These are phyloP conservation scores for Actias luna DNA, from an alignment of 2,888 invertebrate genomes.

Conservation along the genomic window DNA sequence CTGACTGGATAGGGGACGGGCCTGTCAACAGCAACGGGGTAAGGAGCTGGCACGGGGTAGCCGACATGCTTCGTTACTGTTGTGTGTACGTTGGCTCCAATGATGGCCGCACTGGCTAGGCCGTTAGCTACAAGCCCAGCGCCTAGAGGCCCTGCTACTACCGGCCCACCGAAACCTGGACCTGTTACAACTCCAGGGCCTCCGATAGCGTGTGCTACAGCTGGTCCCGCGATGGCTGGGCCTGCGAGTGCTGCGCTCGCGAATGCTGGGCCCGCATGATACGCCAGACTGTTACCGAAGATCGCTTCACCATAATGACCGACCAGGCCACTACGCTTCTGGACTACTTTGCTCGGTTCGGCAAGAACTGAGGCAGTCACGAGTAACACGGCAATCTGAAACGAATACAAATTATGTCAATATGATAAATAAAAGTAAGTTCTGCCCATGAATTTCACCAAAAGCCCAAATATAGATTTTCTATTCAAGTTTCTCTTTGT, in stretches of 20 bases:
- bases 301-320: conserved; percentile 57
- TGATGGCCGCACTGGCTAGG: conserved; percentile 41
- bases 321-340: conserved; percentile 69
- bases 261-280: conserved; percentile 10
- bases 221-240: conserved; percentile 21
- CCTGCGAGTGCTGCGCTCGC: conserved; percentile 11
- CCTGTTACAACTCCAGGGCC: conserved; percentile 15
- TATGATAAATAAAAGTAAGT: background rate
- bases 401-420: conserved; percentile 22
- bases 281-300: conserved; percentile 34
- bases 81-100: conserved; percentile 74
- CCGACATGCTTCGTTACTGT: conserved; percentile 77
- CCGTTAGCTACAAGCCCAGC: conserved; percentile 24
- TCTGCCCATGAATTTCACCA: too few relatives aligned
- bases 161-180: conserved; percentile 27
- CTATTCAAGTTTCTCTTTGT: too few relatives aligned
- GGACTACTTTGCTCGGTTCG: conserved; percentile 69
- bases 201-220: conserved; percentile 24
- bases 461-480: too few relatives aligned
- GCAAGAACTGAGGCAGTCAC: conserved; percentile 64
- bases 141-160: conserved; percentile 22
- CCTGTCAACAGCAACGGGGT: conserved; percentile 73
- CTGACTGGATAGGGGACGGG: conserved; percentile 72
- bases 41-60: conserved; percentile 73
- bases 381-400: conserved; percentile 62